Conservation (phyloP, 1,140 invertebrate genomes). For the Drusus annulatus region DNA sequence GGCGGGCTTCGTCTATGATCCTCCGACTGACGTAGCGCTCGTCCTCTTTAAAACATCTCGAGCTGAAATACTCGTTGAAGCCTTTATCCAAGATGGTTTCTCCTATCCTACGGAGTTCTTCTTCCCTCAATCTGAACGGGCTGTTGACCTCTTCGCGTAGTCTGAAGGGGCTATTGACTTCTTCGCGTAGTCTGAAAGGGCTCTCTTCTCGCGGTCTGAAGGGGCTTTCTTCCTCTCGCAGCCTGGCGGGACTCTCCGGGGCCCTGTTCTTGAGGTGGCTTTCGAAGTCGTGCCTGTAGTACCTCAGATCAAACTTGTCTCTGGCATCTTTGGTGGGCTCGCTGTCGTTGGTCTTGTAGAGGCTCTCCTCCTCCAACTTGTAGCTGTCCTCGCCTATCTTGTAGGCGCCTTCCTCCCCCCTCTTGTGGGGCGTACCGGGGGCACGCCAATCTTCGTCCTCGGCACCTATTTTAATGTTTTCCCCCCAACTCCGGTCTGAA, state of each 20-base stretch:
- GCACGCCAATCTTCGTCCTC: conserved; percentile 32
- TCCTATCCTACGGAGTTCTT: conserved; percentile 17
- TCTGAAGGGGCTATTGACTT: too few species aligned
- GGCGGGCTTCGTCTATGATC: conserved; percentile 11
- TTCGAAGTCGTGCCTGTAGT: conserved; percentile 26
- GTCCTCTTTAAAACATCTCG: conserved; percentile 31
- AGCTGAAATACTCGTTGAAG: conserved; percentile 27
- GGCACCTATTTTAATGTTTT: conserved; percentile 39
- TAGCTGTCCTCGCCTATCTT: conserved; percentile 34
- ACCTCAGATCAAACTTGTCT: conserved; percentile 7
- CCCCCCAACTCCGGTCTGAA: conserved; percentile 12
- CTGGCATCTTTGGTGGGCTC: conserved; percentile 3
- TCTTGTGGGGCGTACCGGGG: conserved; percentile 32
- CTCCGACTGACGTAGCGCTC: conserved; percentile 1
- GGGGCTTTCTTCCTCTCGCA: conserved; percentile 4
- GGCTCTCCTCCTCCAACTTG: conserved; percentile 27
- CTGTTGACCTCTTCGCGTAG: not conserved
- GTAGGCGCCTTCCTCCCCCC: conserved; percentile 8
- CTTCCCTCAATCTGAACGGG: conserved; percentile 16
- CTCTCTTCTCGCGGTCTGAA: too few species aligned
- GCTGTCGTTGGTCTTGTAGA: conserved; percentile 29
- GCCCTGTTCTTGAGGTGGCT: conserved; percentile 12
- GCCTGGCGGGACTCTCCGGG: conserved; percentile 1
- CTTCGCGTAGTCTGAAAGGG: too few species aligned
- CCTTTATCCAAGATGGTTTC: conserved; percentile 29